Percentiles rank a stretch among this genome's conserved stretches.
phyloP scores from a whole-genome alignment of 2,888 invertebrate species.

The Acrobasis consociella region DNA sequence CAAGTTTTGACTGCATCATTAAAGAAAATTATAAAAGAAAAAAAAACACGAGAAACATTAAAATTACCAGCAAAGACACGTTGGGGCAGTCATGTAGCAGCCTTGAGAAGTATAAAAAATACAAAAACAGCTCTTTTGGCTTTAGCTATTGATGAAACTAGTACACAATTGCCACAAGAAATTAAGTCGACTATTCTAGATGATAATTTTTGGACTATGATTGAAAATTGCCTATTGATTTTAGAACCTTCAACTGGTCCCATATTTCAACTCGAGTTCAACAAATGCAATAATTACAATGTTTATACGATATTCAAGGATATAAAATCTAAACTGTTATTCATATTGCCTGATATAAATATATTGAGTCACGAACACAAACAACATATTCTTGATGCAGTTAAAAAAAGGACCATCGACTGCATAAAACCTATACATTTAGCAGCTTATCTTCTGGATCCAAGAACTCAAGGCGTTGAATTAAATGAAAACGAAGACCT shows the following conservation, averaged over 20 bases:
- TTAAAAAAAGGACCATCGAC: slow-evolving; percentile 18
- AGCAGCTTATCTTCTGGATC: slow-evolving; percentile 25
- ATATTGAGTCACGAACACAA: slow-evolving; percentile 20
- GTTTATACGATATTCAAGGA: not conserved
- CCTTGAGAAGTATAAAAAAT: slow-evolving; percentile 21
- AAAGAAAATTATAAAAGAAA: slow-evolving; percentile 8
- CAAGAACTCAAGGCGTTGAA: slow-evolving; percentile 20
- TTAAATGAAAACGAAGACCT: slow-evolving; percentile 20
- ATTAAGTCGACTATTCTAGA: slow-evolving; percentile 21
- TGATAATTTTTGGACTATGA: slow-evolving; percentile 22
- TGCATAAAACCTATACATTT: slow-evolving; percentile 26
- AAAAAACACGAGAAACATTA: slow-evolving; percentile 24
- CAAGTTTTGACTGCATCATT: slow-evolving; percentile 14
- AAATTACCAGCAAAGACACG: slow-evolving; percentile 26
- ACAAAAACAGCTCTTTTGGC: slow-evolving; percentile 19
- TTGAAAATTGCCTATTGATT: slow-evolving; percentile 19
- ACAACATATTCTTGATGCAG: slow-evolving; percentile 16
- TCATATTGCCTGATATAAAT: slow-evolving; percentile 18
- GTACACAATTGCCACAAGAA: slow-evolving; percentile 18
- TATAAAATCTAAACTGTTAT: slow-evolving; percentile 22
- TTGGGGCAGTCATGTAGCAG: slow-evolving; percentile 23
- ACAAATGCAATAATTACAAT: slow-evolving; percentile 21
- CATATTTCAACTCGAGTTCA: slow-evolving; percentile 22
- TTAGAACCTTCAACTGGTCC: slow-evolving; percentile 23
- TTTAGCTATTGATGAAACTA: slow-evolving; percentile 22